Evolutionary conservation across 2,888 invertebrate species (phyloP), one percentile per base, ranked within the genome.

Genomic region (Tachystola acroxantha): DNA sequence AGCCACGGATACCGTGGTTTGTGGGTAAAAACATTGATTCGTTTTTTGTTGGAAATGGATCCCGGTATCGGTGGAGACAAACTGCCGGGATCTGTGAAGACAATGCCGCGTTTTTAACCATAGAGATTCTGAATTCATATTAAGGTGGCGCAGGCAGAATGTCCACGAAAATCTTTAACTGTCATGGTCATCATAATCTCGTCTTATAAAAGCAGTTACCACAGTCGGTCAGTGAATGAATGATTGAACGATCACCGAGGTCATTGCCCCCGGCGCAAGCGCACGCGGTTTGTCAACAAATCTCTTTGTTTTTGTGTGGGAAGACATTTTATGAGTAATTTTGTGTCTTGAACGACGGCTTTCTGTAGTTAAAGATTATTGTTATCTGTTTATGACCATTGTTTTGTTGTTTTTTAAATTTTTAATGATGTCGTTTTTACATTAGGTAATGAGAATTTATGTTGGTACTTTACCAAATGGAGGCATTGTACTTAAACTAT

Each of bases 181-280:
- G n/a, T n/a, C n/a, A n/a, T n/a, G n/a, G 16, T 6, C 16, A 16
- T 16, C 3, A 24, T 25, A 16, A 27, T 26, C 19, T 31, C 12
- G 11, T 27, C 27, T 10, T 26, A 5, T 27, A 7, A 24, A 27
- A 31, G 24, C 36, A 36, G 30, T 32, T 38, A 37, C n/a, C n/a
- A n/a, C 36, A 26, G 24, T 29, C 20, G 31, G 30, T 39, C 43
- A 39, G 39, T 39, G 39, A 42, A 37, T 37, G 35, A 36, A 45
- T 49, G 54, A 50, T 40, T 42, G 49, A 46, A 43, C 45, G 45
- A 42, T 44, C 44, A 40, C 45, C 6, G 27, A 10, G 30, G 30
- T 30, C 30, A 19, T 19, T 10, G 45, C 36, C 44, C 43, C 43
- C 29, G 44, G 24, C 10, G 35, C 41, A 37, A 10, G 32, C 41